A percentile compares a stretch with the other conserved stretches of the same genome.
Conservation (phyloP, 30 jellyfish, hydroid and myxozoan species). For the Hydractinia symbiolongicarpus region DNA sequence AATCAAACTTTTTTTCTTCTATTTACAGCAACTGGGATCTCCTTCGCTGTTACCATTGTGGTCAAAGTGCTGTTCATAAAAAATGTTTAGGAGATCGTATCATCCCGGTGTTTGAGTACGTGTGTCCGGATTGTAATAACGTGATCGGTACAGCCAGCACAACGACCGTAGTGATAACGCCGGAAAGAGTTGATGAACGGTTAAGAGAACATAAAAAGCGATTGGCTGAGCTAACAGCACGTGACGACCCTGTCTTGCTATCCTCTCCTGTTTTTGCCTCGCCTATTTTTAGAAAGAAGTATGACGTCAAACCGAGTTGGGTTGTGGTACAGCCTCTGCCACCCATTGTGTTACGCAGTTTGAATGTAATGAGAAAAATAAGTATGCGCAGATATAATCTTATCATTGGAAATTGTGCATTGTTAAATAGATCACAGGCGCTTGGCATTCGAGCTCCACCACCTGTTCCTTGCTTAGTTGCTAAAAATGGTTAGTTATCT, state of each 20-base stretch:
- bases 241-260: slow-evolving; percentile 27
- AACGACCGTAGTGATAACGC: not conserved
- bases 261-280: slow-evolving; percentile 17
- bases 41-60: slow-evolving; percentile 46
- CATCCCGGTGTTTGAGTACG: slow-evolving; percentile 13
- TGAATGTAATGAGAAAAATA: not conserved
- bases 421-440: too few relatives aligned
- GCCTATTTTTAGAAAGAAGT: not conserved
- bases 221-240: slow-evolving; percentile 17
- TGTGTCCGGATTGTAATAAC: slow-evolving; percentile 20
- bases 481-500: too few relatives aligned
- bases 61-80: slow-evolving; percentile 52
- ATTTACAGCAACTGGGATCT: slow-evolving; percentile 38
- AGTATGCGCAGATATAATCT: too few relatives aligned
- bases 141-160: slow-evolving; percentile 1
- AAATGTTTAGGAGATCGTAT: slow-evolving; percentile 17
- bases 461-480: too few relatives aligned
- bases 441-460: too few relatives aligned
- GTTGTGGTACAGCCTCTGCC: not conserved
- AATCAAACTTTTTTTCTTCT: too few relatives aligned
- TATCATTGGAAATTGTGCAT: too few relatives aligned
- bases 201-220: slow-evolving; percentile 17
- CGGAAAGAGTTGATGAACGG: slow-evolving; percentile 16
- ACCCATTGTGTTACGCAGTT: not conserved
- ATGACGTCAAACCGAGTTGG: not conserved